Evolutionary conservation across 2,113 vertebrate species (phyloP).

Genomic region (Rhinogobius similis): DNA sequence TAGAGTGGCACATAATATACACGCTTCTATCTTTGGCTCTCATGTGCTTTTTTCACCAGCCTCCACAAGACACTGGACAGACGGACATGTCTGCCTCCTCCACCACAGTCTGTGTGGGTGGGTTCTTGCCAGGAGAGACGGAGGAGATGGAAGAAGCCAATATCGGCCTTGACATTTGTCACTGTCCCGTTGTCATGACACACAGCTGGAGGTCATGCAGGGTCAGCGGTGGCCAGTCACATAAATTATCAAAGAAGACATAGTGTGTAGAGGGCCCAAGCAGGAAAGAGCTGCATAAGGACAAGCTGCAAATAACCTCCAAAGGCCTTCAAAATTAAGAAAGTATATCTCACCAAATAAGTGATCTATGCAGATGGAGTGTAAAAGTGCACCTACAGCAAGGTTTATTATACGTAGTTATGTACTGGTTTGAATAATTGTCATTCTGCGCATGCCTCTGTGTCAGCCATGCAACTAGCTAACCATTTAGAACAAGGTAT

Average conservation of each 20-base stretch:
- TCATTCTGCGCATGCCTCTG: background rate
- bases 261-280: slow-evolving; percentile 28
- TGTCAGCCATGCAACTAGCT: background rate
- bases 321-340: background rate
- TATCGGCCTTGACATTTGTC: slow-evolving; percentile 74
- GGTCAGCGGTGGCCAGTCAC: slow-evolving; percentile 62
- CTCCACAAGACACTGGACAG: slow-evolving; percentile 21
- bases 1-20: slow-evolving; percentile 46
- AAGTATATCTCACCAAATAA: background rate
- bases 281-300: slow-evolving; percentile 15
- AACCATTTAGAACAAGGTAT: background rate
- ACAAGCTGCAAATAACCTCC: slow-evolving; percentile 21
- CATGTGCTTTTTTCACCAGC: slow-evolving; percentile 51
- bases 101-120: slow-evolving; percentile 53
- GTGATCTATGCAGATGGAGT: background rate
- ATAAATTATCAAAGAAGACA: slow-evolving; percentile 56
- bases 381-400: background rate
- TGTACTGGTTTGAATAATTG: background rate
- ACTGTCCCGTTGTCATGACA: slow-evolving; percentile 66
- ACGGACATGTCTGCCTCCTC: slow-evolving; percentile 23
- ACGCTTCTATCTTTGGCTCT: slow-evolving; percentile 45
- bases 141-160: slow-evolving; percentile 64
- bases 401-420: background rate
- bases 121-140: slow-evolving; percentile 49
- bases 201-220: slow-evolving; percentile 62